Conservation (phyloP, 2,797 vertebrate genomes). For the Gobionotothen gibberifrons region DNA sequence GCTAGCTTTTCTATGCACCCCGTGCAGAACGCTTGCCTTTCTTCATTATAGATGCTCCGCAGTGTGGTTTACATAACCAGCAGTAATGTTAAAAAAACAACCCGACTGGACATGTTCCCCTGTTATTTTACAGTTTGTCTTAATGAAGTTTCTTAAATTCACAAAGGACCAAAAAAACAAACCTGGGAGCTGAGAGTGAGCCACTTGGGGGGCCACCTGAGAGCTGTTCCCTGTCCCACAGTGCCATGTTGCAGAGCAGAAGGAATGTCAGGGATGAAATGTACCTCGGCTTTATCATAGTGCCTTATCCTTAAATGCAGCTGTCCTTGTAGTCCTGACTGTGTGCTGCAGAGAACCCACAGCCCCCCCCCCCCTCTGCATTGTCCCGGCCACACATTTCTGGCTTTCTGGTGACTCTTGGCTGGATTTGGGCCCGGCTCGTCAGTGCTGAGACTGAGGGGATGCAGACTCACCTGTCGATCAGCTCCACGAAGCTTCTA, state of each 20-base stretch:
- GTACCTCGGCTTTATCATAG: constrained; percentile 99
- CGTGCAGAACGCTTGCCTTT: constrained; percentile 71
- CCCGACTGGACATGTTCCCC: constrained; percentile 43
- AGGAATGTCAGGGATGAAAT: constrained; percentile 99
- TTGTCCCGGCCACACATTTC: constrained; percentile 68
- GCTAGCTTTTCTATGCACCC: constrained; percentile 71
- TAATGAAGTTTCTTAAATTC: constrained; percentile 62
- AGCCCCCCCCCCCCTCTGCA: constrained; percentile 62
- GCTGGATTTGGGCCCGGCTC: constrained; percentile 83
- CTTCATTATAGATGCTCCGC: constrained; percentile 63
- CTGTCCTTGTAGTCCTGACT: constrained; percentile 76
- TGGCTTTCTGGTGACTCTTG: constrained; percentile 76
- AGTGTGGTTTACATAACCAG: constrained; percentile 52
- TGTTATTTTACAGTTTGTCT: constrained; percentile 52
- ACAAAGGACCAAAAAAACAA: constrained; percentile 82
- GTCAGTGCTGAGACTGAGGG: constrained; percentile 70
- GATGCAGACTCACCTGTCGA: constrained; percentile 58
- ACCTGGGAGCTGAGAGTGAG: constrained; percentile 83
- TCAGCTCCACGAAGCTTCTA: constrained; percentile 62
- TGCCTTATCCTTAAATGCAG: constrained; percentile 94
- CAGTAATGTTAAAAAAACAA: constrained; percentile 52
- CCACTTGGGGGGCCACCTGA: constrained; percentile 51
- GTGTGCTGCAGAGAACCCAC: constrained; percentile 65
- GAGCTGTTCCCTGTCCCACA: constrained; percentile 87
- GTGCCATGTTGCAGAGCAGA: constrained; percentile 93